phyloP scores from a whole-genome alignment of 2,797 vertebrate genomes.

The Acipenser transmontanus region DNA sequence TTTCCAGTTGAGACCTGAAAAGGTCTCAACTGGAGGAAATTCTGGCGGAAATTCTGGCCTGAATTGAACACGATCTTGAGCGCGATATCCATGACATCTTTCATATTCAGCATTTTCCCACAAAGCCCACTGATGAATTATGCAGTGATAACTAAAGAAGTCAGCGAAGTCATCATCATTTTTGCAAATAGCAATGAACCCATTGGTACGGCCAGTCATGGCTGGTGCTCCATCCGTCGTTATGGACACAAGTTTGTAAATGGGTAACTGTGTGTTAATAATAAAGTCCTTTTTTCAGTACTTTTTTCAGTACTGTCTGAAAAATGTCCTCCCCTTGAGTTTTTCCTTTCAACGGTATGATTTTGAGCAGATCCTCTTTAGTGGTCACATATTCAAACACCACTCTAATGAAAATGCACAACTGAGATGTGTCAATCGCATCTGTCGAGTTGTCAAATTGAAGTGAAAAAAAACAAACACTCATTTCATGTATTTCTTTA shows the following conservation, averaged over 20 bases:
- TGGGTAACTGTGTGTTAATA: background rate
- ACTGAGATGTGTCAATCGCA: background rate
- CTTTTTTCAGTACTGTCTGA: background rate
- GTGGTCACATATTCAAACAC: background rate
- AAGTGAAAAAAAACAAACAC: background rate
- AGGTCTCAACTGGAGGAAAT: too few relatives aligned
- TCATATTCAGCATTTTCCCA: background rate
- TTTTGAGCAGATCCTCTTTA: background rate
- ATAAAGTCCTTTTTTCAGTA: background rate
- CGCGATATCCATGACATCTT: background rate
- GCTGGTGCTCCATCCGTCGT: background rate
- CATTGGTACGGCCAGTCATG: background rate
- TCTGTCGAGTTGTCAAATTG: background rate
- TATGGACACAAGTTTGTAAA: background rate
- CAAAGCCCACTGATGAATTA: background rate
- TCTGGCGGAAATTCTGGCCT: too few relatives aligned
- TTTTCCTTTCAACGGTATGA: background rate
- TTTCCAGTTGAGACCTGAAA: too few relatives aligned
- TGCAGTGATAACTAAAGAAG: background rate
- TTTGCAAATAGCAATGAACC: background rate
- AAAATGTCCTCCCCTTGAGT: background rate
- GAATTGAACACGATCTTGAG: too few relatives aligned
- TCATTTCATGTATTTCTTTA: background rate
- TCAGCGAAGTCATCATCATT: background rate
- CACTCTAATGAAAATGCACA: background rate